Evolutionary conservation across 2,888 invertebrate species (phyloP), one percentile per base, ranked within the genome.

Genomic region (Drosophila mulleri): DNA sequence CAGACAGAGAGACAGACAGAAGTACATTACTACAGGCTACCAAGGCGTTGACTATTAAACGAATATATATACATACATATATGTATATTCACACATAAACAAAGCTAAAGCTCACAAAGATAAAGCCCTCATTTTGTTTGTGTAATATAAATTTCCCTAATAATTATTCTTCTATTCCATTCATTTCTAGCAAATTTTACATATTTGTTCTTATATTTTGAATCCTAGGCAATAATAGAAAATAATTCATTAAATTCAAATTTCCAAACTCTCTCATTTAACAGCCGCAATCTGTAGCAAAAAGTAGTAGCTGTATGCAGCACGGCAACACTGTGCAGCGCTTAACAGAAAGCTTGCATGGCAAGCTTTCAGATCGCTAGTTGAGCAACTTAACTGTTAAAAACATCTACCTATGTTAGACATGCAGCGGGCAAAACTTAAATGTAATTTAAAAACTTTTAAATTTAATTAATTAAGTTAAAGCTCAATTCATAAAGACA

Each of bases 251-350:
- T 8, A 26, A 16, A 47, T 7, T 23, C 2, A 16, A 23, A 16
- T 48, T 39, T 6, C 3, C 11, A 9, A 39, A 23, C 14, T 39
- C 16, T 45, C 44, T 11, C 12, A 12, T 11, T 8, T n/a, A 35
- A 44, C 45, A 35, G 35, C 45, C 4, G 29, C 4, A 18, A 18
- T 1, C 48, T 29, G 9, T 5, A 29, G 16, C 35, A 37, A 59
- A 75, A 23, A 16, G 72, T 57, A 75, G 39, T 26, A 4, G 1
- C 26, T 26, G 32, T 6, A 11, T 6, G 63, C 58, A 52, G 70
- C 77, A 64, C 77, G 39, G 57, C 77, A 77, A 74, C 77, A 77
- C 79, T 74, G 63, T 26, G n/a, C 42, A 37, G 11, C 54, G 42
- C 39, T 59, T 62, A 42, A 59, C 23, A 45, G 20, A 62, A 50